Percentiles rank a stretch among this genome's conserved stretches.
Evolutionary conservation across 2,888 invertebrate genomes (phyloP).

Genomic region (Chironomus riparius): DNA sequence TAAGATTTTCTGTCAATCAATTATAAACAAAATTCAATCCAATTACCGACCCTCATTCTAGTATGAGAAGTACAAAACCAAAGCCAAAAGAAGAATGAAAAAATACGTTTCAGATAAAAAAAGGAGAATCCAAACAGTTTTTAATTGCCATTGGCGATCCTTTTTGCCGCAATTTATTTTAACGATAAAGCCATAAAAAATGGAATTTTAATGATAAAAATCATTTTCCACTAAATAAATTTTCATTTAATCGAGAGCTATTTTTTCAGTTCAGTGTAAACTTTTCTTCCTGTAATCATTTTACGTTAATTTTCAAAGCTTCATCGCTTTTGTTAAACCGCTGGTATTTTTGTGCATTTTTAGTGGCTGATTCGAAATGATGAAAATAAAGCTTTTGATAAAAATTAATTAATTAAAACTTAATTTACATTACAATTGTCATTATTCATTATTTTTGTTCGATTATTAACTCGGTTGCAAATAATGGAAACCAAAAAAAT

Average conservation of each 20-base stretch:
- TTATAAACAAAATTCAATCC: too few relatives aligned
- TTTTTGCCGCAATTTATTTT: conserved; percentile 7
- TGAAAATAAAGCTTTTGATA: too few relatives aligned
- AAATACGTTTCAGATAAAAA: background rate
- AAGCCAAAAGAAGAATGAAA: too few relatives aligned
- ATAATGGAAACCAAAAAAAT: too few relatives aligned
- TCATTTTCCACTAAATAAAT: conserved; percentile 10
- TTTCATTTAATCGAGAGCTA: background rate
- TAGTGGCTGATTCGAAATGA: background rate
- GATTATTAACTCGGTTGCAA: too few relatives aligned
- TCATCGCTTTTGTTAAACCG: background rate
- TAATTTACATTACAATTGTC: too few relatives aligned
- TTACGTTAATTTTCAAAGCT: background rate
- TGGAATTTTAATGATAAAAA: conserved; percentile 10
- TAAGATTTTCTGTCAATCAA: too few relatives aligned
- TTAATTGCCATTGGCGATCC: background rate
- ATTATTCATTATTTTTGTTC: too few relatives aligned
- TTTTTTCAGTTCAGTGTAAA: background rate
- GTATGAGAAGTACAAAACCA: too few relatives aligned
- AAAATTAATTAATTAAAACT: too few relatives aligned
- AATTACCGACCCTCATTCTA: too few relatives aligned
- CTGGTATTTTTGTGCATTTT: background rate
- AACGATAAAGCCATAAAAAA: conserved; percentile 8
- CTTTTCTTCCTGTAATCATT: background rate
- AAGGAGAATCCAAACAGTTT: background rate